Base-by-base conservation (phyloP, 2,797 vertebrate genomes). In the Lindbergichthys nudifrons region DNA sequence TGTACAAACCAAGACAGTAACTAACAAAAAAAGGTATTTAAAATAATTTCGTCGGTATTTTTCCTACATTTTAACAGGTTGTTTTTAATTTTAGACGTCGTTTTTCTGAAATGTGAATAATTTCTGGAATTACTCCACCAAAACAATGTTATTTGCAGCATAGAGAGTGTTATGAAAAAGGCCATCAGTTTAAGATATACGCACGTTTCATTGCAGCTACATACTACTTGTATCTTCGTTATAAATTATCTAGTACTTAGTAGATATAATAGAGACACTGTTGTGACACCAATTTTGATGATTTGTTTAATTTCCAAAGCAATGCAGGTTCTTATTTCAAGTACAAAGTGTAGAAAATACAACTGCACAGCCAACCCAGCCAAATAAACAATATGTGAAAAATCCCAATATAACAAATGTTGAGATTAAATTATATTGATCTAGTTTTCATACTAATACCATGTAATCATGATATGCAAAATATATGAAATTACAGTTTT, bases 401-500 rank as follows among this genome's bases (percentile, higher is more conserved):
- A 43, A 52, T 10, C 8, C 10, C 16, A 41, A 53, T 14, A n/a
- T 42, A 15, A 43, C n/a, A 12, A 10, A 30, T 23, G 3, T 52
- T 43, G 1, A 47, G 52, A 57, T 39, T 41, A 1, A 51, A 51
- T 6, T 4, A 19, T 7, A 36, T 7, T 36, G 2, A 36, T 7
- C 32, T 36, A 36, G 6, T 36, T 36, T 36, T 9, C 8, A 9
- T 36, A 36, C 32, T 36, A 36, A 36, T 36, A 36, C 3, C 13
- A 36, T 51, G 11, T 4, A 16, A 10, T 14, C 6, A 23, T 36
- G 23, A 11, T 3, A 41, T 3, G 23, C 1, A 1, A 18, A 39
- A 52, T 47, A 4, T 69, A 8, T 41, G 0, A 39, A 5, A 9
- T 50, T 81, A 67, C 2, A 1, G 60, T 59, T 83, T 79, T n/a